These are phyloP conservation scores for Zaprionus bogoriensis DNA, from an alignment of 2,888 invertebrate species.

Conservation along the genomic window DNA sequence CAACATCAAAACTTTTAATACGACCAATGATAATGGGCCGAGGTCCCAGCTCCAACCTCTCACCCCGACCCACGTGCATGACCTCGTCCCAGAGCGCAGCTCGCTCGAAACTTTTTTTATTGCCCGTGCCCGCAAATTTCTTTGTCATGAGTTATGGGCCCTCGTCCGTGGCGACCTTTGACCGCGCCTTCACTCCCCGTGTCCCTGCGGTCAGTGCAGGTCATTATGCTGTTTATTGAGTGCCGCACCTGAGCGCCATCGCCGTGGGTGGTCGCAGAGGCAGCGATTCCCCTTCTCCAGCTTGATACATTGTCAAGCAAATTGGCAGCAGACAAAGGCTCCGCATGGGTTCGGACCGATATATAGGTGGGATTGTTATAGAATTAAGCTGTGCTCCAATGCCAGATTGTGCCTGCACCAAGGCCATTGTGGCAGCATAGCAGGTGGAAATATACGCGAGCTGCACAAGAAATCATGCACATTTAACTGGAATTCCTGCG, in stretches of 20 bases:
- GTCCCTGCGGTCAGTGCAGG: constrained; percentile 59
- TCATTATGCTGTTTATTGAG: constrained; percentile 73
- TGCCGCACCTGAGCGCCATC: constrained; percentile 57
- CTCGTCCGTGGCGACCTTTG: constrained; percentile 46
- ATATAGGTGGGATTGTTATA: constrained; percentile 17
- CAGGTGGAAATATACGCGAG: not conserved
- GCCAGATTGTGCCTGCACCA: constrained; percentile 9
- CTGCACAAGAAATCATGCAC: not conserved
- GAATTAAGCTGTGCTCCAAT: constrained; percentile 20
- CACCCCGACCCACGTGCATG: constrained; percentile 8
- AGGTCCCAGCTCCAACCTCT: not conserved
- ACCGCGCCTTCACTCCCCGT: not conserved
- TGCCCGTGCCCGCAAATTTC: constrained; percentile 66
- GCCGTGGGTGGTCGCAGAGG: constrained; percentile 21
- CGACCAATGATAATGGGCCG: constrained; percentile 73
- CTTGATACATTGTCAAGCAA: constrained; percentile 37
- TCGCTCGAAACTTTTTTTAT: constrained; percentile 58
- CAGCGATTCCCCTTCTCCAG: not conserved
- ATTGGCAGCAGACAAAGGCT: constrained; percentile 42
- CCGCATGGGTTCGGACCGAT: constrained; percentile 18
- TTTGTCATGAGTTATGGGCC: constrained; percentile 66
- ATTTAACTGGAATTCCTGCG: too few relatives aligned
- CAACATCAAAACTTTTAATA: constrained; percentile 80
- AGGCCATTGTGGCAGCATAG: not conserved
- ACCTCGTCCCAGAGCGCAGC: constrained; percentile 10